Conservation (phyloP, 2,113 vertebrate genomes). For the Sylvilagus bachmani region DNA sequence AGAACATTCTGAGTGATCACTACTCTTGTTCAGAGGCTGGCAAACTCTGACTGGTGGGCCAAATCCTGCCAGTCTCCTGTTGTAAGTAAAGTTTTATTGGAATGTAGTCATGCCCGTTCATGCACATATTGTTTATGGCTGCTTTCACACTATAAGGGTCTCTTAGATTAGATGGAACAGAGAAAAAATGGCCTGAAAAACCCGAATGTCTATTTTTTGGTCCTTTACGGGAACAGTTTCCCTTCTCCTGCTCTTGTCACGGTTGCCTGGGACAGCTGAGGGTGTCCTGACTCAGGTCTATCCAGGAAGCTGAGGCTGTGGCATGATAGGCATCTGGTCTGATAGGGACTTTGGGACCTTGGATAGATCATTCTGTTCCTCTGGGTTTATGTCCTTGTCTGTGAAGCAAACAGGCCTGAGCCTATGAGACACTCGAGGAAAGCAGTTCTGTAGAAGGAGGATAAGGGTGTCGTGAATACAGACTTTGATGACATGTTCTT, state of each 20-base stretch:
- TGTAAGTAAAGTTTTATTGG: constrained; percentile 24
- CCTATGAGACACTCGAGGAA: constrained; percentile 6
- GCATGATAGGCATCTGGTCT: neutral
- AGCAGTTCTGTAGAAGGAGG: constrained; percentile 27
- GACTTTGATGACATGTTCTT: constrained; percentile 35
- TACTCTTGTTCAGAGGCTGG: neutral
- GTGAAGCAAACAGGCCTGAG: constrained; percentile 14
- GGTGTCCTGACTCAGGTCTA: neutral
- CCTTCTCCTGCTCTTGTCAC: neutral
- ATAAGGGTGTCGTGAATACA: neutral
- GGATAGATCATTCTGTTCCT: neutral
- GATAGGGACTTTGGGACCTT: neutral
- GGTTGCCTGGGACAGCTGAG: neutral
- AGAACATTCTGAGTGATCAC: neutral
- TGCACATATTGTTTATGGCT: neutral
- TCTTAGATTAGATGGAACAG: neutral
- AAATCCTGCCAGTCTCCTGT: neutral
- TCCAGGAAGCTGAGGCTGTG: neutral
- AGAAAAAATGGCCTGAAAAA: neutral
- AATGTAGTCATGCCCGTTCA: neutral
- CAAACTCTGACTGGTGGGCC: neutral
- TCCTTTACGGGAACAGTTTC: constrained; percentile 20
- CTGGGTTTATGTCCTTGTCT: neutral
- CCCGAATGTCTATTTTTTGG: constrained; percentile 3
- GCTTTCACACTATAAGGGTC: neutral